Conservation (phyloP, 1,140 invertebrate genomes). For the Nylanderia fulva region DNA sequence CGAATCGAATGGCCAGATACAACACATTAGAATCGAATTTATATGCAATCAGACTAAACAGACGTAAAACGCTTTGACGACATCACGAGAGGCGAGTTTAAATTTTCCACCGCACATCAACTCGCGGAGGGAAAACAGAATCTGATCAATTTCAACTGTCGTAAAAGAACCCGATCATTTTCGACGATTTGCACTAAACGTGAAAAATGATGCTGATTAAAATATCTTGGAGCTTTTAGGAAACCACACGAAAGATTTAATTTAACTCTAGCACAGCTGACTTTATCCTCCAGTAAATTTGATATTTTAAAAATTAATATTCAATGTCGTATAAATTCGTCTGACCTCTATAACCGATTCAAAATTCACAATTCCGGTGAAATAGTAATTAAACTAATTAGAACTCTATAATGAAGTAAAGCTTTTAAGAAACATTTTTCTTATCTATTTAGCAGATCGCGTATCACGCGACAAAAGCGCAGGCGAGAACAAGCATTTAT, state of each 20-base stretch:
- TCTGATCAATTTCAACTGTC: constrained; percentile 61
- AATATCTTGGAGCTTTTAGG: not conserved
- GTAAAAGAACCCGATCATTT: constrained; percentile 56
- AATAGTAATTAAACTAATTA: constrained; percentile 18
- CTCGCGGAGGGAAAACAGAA: constrained; percentile 47
- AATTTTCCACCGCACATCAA: not conserved
- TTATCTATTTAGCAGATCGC: constrained; percentile 22
- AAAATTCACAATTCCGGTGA: not conserved
- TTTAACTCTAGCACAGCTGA: no score
- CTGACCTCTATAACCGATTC: not conserved
- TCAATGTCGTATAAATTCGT: constrained; percentile 23
- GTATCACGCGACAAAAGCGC: constrained; percentile 49
- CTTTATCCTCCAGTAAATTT: not conserved
- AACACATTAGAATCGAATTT: constrained; percentile 40
- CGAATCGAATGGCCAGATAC: constrained; percentile 49
- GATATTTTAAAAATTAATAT: constrained; percentile 18
- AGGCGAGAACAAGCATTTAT: constrained; percentile 20
- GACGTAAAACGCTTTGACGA: not conserved
- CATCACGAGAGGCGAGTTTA: not conserved
- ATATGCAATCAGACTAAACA: not conserved
- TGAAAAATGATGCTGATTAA: constrained; percentile 39
- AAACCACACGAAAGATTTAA: constrained; percentile 32
- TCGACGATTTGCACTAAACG: not conserved
- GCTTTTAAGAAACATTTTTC: constrained; percentile 24
- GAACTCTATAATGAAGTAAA: constrained; percentile 1